Base-by-base conservation (phyloP, 2,113 vertebrate species). In the Collichthys lucidus region DNA sequence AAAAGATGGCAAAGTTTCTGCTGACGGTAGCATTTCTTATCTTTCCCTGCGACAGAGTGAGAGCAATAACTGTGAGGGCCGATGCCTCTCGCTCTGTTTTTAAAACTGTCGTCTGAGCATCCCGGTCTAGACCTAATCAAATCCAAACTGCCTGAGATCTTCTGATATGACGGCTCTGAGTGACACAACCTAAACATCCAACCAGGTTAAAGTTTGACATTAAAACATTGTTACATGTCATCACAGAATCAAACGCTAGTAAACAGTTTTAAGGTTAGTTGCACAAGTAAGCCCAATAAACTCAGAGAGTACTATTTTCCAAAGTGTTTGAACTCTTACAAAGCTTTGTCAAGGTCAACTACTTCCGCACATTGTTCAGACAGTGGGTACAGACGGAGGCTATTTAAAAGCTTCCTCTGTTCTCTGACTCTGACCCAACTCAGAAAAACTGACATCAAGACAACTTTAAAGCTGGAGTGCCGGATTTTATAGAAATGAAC, bases 1-100 rank as follows among this genome's bases (percentile, higher is more conserved):
- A 74, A 35, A 79, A 71, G 22, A 68, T 59, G 77, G 64, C 26
- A 59, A 68, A 40, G 82, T 71, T 75, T 53, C 24, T 84, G 69
- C 74, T 77, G 73, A 90, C 57, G 2, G 63, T 79, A 20, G 52
- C 47, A 64, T 31, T 44, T 75, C 64, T 73, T 31, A 12, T 64
- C 57, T 46, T 7, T 5, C 4, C 0, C 72, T 14, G 44, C 35
- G 35, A 40, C 9, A 7, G 76, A 76, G 74, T 0, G 29, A 55
- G 73, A 64, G 55, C 55, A 79, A 72, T 74, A 75, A 57, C 29
- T 57, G 20, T 71, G 67, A 85, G 63, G 16, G 56, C 26, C 17
- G 55, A 62, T 50, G 52, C 19, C 40, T 57, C 11, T 5, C 57
- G 46, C n/a, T 22, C 12, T 42, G 11, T 20, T 31, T 16, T 46